Base-by-base conservation (phyloP, 2,113 vertebrate species). In the Oryzias woworae region DNA sequence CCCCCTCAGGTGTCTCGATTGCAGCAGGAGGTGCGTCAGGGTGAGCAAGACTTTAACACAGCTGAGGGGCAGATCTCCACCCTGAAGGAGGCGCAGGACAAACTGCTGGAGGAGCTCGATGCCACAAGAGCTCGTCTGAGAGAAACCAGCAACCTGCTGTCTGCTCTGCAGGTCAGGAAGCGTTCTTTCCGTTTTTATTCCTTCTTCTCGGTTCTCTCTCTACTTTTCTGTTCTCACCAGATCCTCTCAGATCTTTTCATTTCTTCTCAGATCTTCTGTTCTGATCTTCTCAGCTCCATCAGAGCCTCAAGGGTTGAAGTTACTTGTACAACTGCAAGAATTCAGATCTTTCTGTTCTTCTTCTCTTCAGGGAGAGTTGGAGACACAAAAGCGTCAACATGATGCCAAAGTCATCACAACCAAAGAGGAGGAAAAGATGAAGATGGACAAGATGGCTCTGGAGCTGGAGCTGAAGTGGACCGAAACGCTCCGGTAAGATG, bases 381-480 rank as follows among this genome's bases (percentile, higher is more conserved):
- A 97, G 73, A 93, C 93, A 57, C 96, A 96, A 73, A 95, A 95
- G 71, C 94, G 94, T 16, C 93, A 97, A 47, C 94, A 98, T 1
- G 94, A 98, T 69, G 91, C 92, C 69, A 93, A 92, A 81, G 90
- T 98, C 72, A 92, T 92, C 79, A 74, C 91, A 74, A 91, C 95
- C 89, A 95, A 94, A 82, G 96, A 98, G 77, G 96, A 98, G 43
- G 96, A 97, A 41, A 98, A 96, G 69, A 88, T 93, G 4, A 95
- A 94, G 89, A 94, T 96, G 80, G 94, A 98, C 84, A 95, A 90
- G 79, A 94, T 98, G 93, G 95, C 96, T 14, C 92, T 91, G 64
- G 96, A 99, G 81, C 89, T 99, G 71, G 96, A 99, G 92, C 92
- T 97, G 14, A 99, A 98, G 84, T 99, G 97, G 97, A 98, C 96